These are phyloP conservation scores for Rhinatrema bivittatum DNA, from an alignment of 2,797 vertebrate species.

Conservation along the genomic window DNA sequence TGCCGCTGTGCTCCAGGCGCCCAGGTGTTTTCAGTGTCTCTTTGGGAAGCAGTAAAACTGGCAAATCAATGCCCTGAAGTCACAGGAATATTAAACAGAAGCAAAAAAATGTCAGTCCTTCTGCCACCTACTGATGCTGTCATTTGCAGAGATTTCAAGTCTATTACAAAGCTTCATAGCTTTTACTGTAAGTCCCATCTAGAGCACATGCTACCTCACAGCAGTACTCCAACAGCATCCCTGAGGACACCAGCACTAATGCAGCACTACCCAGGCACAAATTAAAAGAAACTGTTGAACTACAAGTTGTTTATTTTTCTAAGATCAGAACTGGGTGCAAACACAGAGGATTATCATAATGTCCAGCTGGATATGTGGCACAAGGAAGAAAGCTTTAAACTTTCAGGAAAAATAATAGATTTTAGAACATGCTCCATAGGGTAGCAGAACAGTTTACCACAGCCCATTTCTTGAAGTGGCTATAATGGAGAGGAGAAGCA, in stretches of 20 bases:
- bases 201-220: background rate
- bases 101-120: background rate
- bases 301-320: too few species aligned
- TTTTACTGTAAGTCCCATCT: background rate
- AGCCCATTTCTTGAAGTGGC: too few species aligned
- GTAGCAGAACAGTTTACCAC: background rate
- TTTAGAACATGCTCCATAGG: too few species aligned
- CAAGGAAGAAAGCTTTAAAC: too few species aligned
- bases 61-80: slow-evolving; percentile 65
- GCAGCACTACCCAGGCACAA: background rate
- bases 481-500: background rate
- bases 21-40: slow-evolving; percentile 78
- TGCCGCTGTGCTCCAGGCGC: slow-evolving; percentile 76
- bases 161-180: background rate
- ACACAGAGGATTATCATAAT: too few species aligned
- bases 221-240: background rate
- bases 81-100: too few species aligned
- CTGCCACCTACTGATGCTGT: background rate
- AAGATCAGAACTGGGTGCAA: too few species aligned
- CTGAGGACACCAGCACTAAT: background rate
- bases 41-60: slow-evolving; percentile 64
- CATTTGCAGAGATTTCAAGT: background rate
- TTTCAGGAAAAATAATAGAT: too few species aligned
- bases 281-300: too few species aligned
- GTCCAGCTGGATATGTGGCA: too few species aligned